Evolutionary conservation across 2,113 vertebrate species (phyloP).

Genomic region (Fukomys damarensis): DNA sequence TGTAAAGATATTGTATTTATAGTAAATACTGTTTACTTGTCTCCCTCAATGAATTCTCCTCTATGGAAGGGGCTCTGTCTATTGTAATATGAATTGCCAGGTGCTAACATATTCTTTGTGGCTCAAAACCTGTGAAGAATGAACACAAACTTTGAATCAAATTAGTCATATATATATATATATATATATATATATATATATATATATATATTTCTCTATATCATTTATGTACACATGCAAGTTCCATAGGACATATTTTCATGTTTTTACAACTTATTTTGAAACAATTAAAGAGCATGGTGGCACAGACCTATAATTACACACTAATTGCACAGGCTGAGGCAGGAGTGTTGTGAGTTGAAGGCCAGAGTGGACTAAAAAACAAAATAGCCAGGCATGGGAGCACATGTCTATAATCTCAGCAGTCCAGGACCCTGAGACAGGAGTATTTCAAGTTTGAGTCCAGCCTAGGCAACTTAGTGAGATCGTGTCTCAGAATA

Average conservation of each 20-base stretch:
- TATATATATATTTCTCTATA: too few species aligned
- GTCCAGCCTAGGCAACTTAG: not conserved
- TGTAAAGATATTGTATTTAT: not conserved
- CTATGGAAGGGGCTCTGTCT: not conserved
- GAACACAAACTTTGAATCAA: slow-evolving; percentile 22
- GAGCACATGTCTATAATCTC: not conserved
- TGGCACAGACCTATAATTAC: not conserved
- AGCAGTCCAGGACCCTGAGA: not conserved
- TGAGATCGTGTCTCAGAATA: not conserved
- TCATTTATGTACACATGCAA: too few species aligned
- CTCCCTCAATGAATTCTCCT: not conserved
- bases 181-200: too few species aligned
- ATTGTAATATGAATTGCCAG: slow-evolving; percentile 16
- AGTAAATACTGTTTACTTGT: not conserved
- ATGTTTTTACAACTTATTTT: too few species aligned
- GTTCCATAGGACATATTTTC: too few species aligned
- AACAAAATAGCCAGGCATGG: not conserved
- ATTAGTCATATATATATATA: slow-evolving; percentile 10
- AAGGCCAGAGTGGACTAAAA: not conserved
- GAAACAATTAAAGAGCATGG: too few species aligned
- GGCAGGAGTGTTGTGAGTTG: not conserved
- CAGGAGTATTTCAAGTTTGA: not conserved
- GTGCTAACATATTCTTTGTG: not conserved
- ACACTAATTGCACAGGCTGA: not conserved
- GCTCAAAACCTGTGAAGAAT: slow-evolving; percentile 18